These are phyloP conservation scores for Tragelaphus strepsiceros DNA, from an alignment of 2,113 vertebrate genomes.

Conservation along the genomic window DNA sequence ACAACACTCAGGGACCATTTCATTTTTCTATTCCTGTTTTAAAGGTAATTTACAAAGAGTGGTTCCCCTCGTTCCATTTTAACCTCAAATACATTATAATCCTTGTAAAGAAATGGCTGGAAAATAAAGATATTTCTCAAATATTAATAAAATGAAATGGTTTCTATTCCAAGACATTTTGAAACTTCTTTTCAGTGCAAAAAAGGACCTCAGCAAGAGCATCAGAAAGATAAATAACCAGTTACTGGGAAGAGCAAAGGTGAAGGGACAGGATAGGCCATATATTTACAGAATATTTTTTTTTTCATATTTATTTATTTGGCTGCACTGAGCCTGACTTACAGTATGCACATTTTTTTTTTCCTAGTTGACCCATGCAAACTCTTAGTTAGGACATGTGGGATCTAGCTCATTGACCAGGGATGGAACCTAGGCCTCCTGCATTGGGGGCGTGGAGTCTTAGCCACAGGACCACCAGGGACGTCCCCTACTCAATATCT, in stretches of 20 bases:
- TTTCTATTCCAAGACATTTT: not conserved
- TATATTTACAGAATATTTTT: not conserved
- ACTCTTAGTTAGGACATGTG: not conserved
- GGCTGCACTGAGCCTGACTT: not conserved
- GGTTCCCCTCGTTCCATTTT: not conserved
- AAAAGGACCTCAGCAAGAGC: not conserved
- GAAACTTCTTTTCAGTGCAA: not conserved
- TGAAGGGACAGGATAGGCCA: not conserved
- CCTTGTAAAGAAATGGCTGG: not conserved
- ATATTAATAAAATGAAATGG: not conserved
- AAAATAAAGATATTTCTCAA: constrained; percentile 23
- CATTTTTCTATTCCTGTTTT: not conserved
- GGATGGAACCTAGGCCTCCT: not conserved
- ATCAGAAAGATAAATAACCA: not conserved
- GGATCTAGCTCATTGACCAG: not conserved
- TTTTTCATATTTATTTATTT: not conserved
- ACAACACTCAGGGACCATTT: fast-evolving
- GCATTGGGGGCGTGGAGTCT: not conserved
- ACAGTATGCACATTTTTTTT: not conserved
- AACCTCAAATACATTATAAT: constrained; percentile 8
- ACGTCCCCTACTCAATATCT: not conserved
- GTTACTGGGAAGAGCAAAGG: not conserved
- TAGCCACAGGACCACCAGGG: not conserved
- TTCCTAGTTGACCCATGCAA: not conserved
- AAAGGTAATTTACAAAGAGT: not conserved